Percentiles rank a stretch among this genome's conserved stretches.
phyloP scores from a whole-genome alignment of 2,797 vertebrate genomes.

The Trichosurus vulpecula region DNA sequence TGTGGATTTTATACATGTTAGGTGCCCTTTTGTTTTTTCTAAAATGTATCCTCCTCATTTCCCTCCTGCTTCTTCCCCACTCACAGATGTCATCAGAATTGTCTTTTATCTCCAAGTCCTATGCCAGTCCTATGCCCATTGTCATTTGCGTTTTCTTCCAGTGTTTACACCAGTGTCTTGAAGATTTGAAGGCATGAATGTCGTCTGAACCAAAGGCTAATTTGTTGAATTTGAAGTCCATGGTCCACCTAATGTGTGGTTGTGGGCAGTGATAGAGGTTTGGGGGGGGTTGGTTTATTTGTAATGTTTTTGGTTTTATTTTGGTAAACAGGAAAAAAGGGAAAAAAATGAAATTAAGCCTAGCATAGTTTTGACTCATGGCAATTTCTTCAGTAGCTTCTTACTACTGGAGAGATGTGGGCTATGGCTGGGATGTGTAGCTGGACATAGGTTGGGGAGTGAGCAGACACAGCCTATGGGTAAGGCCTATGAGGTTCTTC shows the following conservation, averaged over 20 bases:
- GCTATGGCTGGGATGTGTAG: background rate
- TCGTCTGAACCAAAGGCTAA: background rate
- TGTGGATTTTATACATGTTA: constrained; percentile 14
- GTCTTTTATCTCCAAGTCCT: background rate
- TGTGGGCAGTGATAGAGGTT: background rate
- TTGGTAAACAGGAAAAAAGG: constrained; percentile 23
- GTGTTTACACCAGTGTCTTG: background rate
- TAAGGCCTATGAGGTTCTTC: constrained; percentile 17
- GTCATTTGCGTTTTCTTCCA: constrained; percentile 1
- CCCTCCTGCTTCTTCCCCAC: background rate
- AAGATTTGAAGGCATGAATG: background rate
- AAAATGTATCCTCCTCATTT: constrained; percentile 37
- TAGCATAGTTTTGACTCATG: background rate
- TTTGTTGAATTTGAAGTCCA: background rate
- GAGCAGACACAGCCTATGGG: background rate
- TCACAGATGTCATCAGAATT: constrained; percentile 5
- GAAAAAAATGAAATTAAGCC: constrained; percentile 3
- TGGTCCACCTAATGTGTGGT: background rate
- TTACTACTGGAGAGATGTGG: constrained; percentile 35
- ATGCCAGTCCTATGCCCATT: background rate
- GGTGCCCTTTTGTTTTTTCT: constrained; percentile 49
- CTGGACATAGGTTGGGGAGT: background rate
- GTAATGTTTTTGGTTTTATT: background rate
- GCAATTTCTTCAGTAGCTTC: constrained; percentile 1
- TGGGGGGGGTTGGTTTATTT: constrained; percentile 19